phyloP scores from a whole-genome alignment of 2,888 invertebrate species.

The Podabrus alpinus region DNA sequence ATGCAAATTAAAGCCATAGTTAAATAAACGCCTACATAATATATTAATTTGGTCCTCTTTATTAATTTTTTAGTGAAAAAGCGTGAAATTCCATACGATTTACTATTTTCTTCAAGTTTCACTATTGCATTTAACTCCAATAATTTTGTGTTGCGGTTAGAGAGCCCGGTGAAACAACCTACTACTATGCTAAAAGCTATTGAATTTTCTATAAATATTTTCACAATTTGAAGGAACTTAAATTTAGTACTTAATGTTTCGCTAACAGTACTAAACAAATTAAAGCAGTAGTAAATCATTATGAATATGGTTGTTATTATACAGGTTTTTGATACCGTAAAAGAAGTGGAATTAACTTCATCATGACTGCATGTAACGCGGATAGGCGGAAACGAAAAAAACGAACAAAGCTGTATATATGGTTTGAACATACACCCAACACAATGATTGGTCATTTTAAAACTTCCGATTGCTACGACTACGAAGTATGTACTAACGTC shows the following conservation, averaged over 20 bases:
- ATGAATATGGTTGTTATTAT: neutral
- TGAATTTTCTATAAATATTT: neutral
- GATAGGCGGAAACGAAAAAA: neutral
- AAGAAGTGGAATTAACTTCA: neutral
- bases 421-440: neutral
- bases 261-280: neutral
- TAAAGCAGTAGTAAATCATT: neutral
- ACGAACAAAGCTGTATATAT: neutral
- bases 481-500: neutral
- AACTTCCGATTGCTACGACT: neutral
- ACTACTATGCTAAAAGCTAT: neutral
- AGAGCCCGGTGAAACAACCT: neutral
- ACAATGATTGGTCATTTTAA: neutral
- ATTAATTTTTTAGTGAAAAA: neutral
- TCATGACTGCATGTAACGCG: neutral
- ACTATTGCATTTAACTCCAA: neutral
- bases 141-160: neutral
- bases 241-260: neutral
- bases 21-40: neutral
- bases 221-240: neutral
- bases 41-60: neutral
- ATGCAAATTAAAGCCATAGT: neutral
- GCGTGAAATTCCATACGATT: neutral
- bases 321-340: neutral
- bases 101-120: neutral